These are phyloP conservation scores for Meloidogyne exigua DNA, from an alignment of 1,140 invertebrate species.

Conservation along the genomic window DNA sequence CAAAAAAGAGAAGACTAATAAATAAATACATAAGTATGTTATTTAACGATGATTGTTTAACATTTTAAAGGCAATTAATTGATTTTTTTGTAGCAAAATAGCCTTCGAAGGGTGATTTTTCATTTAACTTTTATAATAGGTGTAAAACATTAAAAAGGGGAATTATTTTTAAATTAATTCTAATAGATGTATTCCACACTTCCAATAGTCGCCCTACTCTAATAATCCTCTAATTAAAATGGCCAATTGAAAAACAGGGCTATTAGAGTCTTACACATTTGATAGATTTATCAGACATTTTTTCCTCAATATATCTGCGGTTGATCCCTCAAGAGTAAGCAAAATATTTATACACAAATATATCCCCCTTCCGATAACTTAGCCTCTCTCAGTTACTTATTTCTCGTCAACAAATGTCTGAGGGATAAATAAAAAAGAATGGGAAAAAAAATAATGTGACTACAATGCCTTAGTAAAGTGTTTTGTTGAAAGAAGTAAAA, in stretches of 20 bases:
- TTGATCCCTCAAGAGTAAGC: background rate
- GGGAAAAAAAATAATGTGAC: background rate
- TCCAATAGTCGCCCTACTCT: no score
- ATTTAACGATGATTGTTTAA: background rate
- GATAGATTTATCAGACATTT: background rate
- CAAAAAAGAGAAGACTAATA: no score
- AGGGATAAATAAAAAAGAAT: background rate
- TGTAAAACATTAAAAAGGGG: no score
- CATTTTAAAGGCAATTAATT: background rate
- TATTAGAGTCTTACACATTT: no score
- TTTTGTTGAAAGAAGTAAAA: background rate
- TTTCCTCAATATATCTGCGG: background rate
- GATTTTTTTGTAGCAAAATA: background rate
- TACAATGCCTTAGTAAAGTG: slow-evolving; percentile 3
- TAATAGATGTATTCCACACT: no score
- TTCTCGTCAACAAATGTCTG: background rate
- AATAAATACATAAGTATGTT: no score
- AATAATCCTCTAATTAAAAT: no score
- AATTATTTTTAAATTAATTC: no score
- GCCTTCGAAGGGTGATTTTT: background rate
- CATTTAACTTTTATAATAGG: background rate
- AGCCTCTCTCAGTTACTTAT: background rate
- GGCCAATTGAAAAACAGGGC: no score
- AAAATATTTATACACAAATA: background rate
- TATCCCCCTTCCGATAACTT: background rate